phyloP scores from a whole-genome alignment of 2,888 invertebrate species.

The Spatulosminthurus flaviceps region DNA sequence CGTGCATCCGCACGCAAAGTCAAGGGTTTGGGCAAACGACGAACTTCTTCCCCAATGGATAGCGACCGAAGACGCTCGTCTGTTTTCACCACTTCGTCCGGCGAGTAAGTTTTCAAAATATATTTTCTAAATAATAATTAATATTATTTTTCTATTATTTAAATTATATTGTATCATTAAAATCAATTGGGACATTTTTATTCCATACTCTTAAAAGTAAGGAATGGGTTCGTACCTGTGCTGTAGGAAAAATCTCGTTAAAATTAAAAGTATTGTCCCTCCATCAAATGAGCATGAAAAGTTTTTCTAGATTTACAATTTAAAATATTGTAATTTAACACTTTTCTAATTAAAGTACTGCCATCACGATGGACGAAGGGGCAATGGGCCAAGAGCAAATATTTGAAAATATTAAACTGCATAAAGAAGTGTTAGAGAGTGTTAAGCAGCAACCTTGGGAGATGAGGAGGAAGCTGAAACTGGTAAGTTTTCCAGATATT shows the following conservation, averaged over 20 bases:
- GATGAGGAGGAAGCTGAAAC: constrained; percentile 81
- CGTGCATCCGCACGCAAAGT: constrained; percentile 75
- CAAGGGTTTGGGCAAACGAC: constrained; percentile 74
- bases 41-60: constrained; percentile 72
- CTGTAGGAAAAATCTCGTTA: too few relatives aligned
- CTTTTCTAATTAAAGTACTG: constrained; percentile 74
- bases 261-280: too few relatives aligned
- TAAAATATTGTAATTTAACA: too few relatives aligned
- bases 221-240: too few relatives aligned
- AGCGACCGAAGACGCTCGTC: constrained; percentile 70
- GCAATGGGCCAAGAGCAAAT: constrained; percentile 83
- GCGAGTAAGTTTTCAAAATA: constrained; percentile 74
- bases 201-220: too few relatives aligned
- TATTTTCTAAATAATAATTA: too few relatives aligned
- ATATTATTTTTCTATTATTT: too few relatives aligned
- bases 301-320: too few relatives aligned
- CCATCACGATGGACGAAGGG: constrained; percentile 78
- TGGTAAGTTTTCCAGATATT: constrained; percentile 72
- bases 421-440: constrained; percentile 88
- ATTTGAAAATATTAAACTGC: constrained; percentile 86
- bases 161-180: too few relatives aligned
- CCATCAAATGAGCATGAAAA: too few relatives aligned
- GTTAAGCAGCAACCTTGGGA: constrained; percentile 87
- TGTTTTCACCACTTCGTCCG: constrained; percentile 86
- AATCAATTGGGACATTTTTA: too few relatives aligned